Base-by-base conservation (phyloP, 2,797 vertebrate species). In the Molossus alvarezi region DNA sequence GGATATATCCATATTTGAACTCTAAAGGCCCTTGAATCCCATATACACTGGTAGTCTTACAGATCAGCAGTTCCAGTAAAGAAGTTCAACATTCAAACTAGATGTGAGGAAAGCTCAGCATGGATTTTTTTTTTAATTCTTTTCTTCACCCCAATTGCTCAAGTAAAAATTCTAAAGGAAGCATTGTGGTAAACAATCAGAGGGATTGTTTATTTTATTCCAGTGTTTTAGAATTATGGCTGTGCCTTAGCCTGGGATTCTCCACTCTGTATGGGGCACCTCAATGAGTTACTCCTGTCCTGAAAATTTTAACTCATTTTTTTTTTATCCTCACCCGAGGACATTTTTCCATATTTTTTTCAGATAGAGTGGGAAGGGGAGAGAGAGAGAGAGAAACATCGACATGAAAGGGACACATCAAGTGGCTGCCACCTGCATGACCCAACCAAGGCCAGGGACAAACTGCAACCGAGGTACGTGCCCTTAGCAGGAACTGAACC, bases 11-110 rank as follows among this genome's bases (percentile, higher is more conserved):
- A 41, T 20, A 60, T 80, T 20, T 71, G 62, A 75, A 57, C 12
- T 72, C 58, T 53, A 72, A 58, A 88, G 21, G 25, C 60, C 72
- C 51, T 65, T 71, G 72, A 88, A 80, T 85, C 33, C 33, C 95
- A 79, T 6, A 14, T 33, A 79, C 84, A 80, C 37, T 33, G 53
- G 25, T 48, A 20, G 51, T 5, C 29, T 88, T 82, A 57, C 7
- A 37, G 58, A 86, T 80, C 51, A 85, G 67, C 84, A 86, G 45
- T 90, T 90, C 37, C 20, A 79, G 37, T 33, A 62, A 79, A 83
- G 60, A 94, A 91, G 62, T 83, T 76, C 69, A 75, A 6, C 58
- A 85, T 94, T 95, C 55, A 85, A 53, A 82, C 13, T 60, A 58
- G 51, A 82, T 29, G 48, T 13, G 64, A 90, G 27, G 37, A 76